These are phyloP conservation scores for Gonocerus acuteangulatus DNA, from an alignment of 2,888 invertebrate genomes.

Conservation along the genomic window DNA sequence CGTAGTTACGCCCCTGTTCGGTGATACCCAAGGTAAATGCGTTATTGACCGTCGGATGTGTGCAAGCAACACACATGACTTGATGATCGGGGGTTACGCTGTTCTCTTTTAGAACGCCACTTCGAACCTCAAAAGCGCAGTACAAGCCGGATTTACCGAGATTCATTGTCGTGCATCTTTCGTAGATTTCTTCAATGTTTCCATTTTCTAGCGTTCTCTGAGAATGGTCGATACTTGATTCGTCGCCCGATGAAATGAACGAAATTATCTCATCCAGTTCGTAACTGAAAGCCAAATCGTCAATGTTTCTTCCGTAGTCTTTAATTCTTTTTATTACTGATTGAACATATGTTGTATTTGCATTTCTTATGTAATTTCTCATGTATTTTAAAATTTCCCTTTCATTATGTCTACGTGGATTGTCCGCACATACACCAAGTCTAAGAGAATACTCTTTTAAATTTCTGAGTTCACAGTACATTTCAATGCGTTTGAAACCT, in stretches of 20 bases:
- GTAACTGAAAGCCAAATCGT: constrained; percentile 3
- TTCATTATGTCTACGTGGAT: constrained; percentile 4
- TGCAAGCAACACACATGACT: constrained; percentile 6
- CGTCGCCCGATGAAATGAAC: constrained; percentile 10
- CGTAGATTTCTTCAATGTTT: constrained; percentile 4
- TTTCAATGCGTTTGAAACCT: constrained; percentile 2
- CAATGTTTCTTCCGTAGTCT: constrained; percentile 4
- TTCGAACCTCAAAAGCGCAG: constrained; percentile 16
- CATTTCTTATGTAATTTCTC: constrained; percentile 11
- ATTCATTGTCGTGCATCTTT: constrained; percentile 7
- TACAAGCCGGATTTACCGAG: constrained; percentile 1
- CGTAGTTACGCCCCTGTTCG: background rate
- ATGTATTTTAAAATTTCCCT: constrained; percentile 14
- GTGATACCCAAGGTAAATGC: constrained; percentile 1
- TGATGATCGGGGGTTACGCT: background rate
- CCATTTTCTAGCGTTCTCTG: constrained; percentile 2
- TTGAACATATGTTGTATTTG: constrained; percentile 1
- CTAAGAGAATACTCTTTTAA: background rate
- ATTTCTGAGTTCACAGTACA: constrained; percentile 6
- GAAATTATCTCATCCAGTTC: constrained; percentile 1
- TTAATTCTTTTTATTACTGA: constrained; percentile 4
- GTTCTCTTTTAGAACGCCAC: background rate
- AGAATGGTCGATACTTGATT: constrained; percentile 7
- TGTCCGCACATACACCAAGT: background rate
- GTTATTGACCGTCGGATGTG: constrained; percentile 7